These are phyloP conservation scores for Neomicropteryx cornuta DNA, from an alignment of 1,140 invertebrate species.

Conservation along the genomic window DNA sequence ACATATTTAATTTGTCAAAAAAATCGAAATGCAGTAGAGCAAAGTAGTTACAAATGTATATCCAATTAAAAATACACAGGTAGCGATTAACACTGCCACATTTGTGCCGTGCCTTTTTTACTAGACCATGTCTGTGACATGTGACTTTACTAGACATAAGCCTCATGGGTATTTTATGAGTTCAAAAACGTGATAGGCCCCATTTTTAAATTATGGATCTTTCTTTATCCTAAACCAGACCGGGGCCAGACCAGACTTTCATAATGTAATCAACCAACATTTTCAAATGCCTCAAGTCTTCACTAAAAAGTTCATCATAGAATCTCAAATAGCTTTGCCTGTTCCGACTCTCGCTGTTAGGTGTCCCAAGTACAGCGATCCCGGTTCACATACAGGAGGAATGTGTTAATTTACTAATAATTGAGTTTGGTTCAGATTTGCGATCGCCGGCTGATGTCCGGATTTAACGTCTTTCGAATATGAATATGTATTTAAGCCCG, in stretches of 20 bases:
- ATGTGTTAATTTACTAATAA: conserved; percentile 9
- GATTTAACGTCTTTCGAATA: too few species aligned
- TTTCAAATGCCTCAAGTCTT: conserved; percentile 7
- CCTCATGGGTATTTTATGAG: conserved; percentile 15
- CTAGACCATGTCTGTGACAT: too few species aligned
- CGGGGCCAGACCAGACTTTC: conserved; percentile 22
- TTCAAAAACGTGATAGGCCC: conserved; percentile 15
- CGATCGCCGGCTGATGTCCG: too few species aligned
- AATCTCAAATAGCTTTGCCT: conserved; percentile 1
- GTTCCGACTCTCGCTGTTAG: conserved; percentile 14
- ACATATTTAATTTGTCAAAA: too few species aligned
- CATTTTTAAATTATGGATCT: conserved; percentile 17
- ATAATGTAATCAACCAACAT: conserved; percentile 16
- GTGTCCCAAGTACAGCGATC: conserved; percentile 16
- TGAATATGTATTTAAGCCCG: too few species aligned
- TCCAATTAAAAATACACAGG: too few species aligned
- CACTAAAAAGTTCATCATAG: conserved; percentile 13
- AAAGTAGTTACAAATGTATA: too few species aligned
- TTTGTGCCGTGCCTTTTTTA: too few species aligned
- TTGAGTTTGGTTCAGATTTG: too few species aligned
- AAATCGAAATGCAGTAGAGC: too few species aligned
- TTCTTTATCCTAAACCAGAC: conserved; percentile 23
- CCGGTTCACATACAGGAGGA: conserved; percentile 18
- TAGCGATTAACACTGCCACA: too few species aligned
- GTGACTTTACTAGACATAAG: too few species aligned